Conservation (phyloP, 2,888 invertebrate species). For the Cephus spinipes region DNA sequence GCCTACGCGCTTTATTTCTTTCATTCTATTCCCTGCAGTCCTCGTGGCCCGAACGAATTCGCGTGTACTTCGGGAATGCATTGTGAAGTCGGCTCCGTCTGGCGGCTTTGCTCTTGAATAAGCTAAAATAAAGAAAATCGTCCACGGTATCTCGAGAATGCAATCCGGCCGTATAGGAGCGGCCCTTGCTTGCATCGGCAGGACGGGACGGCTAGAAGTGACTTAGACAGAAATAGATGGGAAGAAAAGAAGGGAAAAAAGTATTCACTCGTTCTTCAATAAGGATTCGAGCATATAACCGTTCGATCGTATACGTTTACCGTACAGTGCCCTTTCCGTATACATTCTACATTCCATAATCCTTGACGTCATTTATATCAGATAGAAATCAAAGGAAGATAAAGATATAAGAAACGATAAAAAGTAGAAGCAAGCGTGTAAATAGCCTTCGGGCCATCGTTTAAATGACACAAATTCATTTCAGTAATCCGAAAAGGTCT, state of each 20-base stretch:
- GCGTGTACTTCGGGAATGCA: not conserved
- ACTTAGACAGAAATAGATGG: not conserved
- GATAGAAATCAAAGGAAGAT: not conserved
- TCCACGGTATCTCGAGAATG: slow-evolving; percentile 49
- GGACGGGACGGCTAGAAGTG: not conserved
- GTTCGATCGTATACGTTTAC: not conserved
- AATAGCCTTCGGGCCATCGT: not conserved
- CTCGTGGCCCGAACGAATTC: not conserved
- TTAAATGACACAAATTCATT: not conserved
- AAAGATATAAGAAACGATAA: not conserved
- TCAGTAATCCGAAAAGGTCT: not conserved
- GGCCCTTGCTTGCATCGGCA: slow-evolving; percentile 28
- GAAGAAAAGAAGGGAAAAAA: not conserved
- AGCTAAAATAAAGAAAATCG: not conserved
- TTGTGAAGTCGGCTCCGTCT: not conserved
- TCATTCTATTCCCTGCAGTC: not conserved
- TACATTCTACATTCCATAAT: not conserved
- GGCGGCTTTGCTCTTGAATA: not conserved
- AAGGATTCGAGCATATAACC: not conserved
- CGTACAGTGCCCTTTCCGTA: not conserved
- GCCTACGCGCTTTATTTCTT: not conserved
- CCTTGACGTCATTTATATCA: not conserved
- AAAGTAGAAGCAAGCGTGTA: not conserved
- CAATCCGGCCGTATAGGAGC: slow-evolving; percentile 47
- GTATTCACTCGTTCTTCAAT: not conserved